Percentiles rank a stretch among this genome's conserved stretches.
phyloP scores from a whole-genome alignment of 2,888 invertebrate genomes.

The Callyntrura sp. region DNA sequence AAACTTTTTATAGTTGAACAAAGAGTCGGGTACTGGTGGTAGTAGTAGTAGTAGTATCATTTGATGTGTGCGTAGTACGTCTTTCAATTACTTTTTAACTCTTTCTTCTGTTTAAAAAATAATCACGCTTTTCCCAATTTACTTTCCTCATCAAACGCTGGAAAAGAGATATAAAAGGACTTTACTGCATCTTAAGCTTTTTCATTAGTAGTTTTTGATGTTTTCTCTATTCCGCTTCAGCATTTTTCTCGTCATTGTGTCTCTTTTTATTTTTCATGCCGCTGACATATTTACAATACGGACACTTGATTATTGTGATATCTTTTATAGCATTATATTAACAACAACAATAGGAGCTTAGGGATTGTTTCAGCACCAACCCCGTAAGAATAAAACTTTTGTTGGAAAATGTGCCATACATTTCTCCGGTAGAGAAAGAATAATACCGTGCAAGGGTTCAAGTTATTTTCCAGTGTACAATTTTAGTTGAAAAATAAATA shows the following conservation, averaged over 20 bases:
- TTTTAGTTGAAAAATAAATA: too few species aligned
- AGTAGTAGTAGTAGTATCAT: too few species aligned
- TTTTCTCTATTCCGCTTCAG: neutral
- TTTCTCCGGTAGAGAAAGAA: too few species aligned
- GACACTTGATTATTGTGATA: neutral
- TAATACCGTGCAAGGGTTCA: too few species aligned
- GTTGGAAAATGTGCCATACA: too few species aligned
- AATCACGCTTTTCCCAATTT: neutral
- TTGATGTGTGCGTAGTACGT: neutral
- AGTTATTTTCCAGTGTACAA: too few species aligned
- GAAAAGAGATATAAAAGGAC: slow-evolving; percentile 13
- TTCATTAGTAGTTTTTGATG: slow-evolving; percentile 46
- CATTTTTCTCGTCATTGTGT: slow-evolving; percentile 5
- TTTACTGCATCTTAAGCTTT: slow-evolving; percentile 19
- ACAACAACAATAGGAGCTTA: neutral
- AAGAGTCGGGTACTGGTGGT: neutral
- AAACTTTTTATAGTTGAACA: slow-evolving; percentile 22
- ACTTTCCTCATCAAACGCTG: slow-evolving; percentile 28
- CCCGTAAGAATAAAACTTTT: too few species aligned
- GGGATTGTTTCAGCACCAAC: neutral
- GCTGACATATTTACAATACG: slow-evolving; percentile 34
- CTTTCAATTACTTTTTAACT: slow-evolving; percentile 39
- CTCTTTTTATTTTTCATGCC: slow-evolving; percentile 18
- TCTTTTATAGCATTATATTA: neutral
- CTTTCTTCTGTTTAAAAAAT: slow-evolving; percentile 13